A percentile compares a stretch with the other conserved stretches of the same genome.
phyloP scores from a whole-genome alignment of 1,140 invertebrate genomes.

The Eciton burchellii region DNA sequence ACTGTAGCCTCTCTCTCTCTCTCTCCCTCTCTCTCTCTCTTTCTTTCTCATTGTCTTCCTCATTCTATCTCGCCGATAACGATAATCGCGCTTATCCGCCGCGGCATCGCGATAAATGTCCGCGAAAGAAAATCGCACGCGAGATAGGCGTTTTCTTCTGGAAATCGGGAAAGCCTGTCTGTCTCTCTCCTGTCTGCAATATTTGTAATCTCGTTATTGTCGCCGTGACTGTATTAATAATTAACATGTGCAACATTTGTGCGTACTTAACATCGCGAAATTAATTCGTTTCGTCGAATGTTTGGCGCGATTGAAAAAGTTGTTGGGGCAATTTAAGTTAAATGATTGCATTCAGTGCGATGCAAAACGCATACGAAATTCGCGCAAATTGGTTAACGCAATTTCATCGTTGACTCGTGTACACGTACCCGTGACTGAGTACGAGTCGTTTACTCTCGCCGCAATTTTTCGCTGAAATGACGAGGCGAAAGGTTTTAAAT shows the following conservation, averaged over 20 bases:
- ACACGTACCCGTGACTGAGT: not conserved
- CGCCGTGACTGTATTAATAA: not conserved
- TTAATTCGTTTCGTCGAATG: not conserved
- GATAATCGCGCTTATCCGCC: constrained; percentile 17
- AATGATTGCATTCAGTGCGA: not conserved
- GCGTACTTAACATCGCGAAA: constrained; percentile 10
- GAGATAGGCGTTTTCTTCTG: not conserved
- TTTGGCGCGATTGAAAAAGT: not conserved
- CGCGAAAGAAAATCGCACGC: not conserved
- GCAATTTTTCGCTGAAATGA: constrained; percentile 28
- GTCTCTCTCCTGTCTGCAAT: not conserved
- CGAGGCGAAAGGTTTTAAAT: constrained; percentile 31
- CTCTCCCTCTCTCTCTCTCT: not conserved
- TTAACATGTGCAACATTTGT: not conserved
- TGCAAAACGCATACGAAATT: constrained; percentile 22
- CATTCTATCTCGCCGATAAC: not conserved
- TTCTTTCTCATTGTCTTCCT: not conserved
- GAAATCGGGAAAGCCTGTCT: not conserved
- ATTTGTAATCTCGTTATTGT: not conserved
- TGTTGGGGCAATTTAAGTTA: constrained; percentile 12
- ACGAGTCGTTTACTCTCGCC: constrained; percentile 20
- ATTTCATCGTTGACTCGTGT: not conserved
- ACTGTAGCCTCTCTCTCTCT: not conserved
- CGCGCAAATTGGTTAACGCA: constrained; percentile 11
- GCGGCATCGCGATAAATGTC: not conserved